Base-by-base conservation (phyloP, 2,797 vertebrate genomes). In the Ptychadena robeensis region DNA sequence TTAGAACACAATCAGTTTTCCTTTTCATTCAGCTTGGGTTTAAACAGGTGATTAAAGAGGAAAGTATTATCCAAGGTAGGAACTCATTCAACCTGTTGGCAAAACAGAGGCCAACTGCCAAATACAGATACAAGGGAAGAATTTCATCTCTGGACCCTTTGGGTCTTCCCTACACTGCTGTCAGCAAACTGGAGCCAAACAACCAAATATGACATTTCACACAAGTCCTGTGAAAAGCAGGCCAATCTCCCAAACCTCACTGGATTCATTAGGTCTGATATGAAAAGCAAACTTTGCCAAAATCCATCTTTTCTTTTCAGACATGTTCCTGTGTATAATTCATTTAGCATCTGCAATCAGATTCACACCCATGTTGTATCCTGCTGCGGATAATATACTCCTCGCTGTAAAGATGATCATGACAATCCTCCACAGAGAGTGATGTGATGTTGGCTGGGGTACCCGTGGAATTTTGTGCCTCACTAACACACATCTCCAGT, bases 401-500 rank as follows among this genome's bases (percentile, higher is more conserved):
- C 40, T 31, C 30, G 25, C 31, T 64, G 18, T 32, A 80, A 44
- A 80, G 78, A 63, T 63, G 67, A 80, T 57, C 18, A 64, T 31
- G 27, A 27, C 69, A 65, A 73, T 44, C 48, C 68, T 72, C 68
- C 14, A 61, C 0, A 80, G 79, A 63, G 25, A 15, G 44, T 72
- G 35, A 80, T 25, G 28, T 18, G 14, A 40, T 48, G 31, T 28
- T 3, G 59, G 48, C 3, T 14, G 18, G 27, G 9, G 4, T 66
- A 34, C 66, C 3, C 44, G 30, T 22, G 76, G 27, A 30, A 71
- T 63, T 59, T 38, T n/a, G 67, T 22, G 78, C 57, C 67, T 80
- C 67, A 80, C 78, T 63, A 80, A 80, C 78, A 80, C 48, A 71
- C 67, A 70, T 80, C 78, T 80, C 78, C 32, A 71, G 35, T 80